Percentiles rank a stretch among this genome's conserved stretches.
Evolutionary conservation across 2,113 vertebrate genomes (phyloP).

Genomic region (Pyxicephalus adspersus): DNA sequence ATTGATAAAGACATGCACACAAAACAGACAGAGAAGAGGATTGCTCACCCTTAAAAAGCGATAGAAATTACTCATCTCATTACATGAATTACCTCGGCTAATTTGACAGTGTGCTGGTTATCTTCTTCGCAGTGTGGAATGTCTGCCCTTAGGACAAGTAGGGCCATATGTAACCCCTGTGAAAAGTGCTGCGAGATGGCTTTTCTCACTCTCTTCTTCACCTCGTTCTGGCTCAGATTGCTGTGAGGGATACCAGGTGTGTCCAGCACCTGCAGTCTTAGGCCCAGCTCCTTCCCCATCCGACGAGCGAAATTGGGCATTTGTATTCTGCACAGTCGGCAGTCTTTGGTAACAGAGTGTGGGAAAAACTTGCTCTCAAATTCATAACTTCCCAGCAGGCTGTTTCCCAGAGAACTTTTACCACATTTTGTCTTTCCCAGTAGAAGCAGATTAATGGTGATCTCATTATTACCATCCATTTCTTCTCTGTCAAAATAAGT

Average conservation of each 20-base stretch:
- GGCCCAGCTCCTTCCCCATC: conserved; percentile 66
- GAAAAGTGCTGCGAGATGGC: conserved; percentile 67
- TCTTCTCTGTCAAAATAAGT: conserved; percentile 23
- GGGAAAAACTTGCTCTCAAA: conserved; percentile 70
- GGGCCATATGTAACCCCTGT: conserved; percentile 75
- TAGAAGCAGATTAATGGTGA: conserved; percentile 76
- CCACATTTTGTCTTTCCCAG: conserved; percentile 79
- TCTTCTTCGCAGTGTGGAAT: conserved; percentile 62
- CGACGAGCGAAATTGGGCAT: conserved; percentile 65
- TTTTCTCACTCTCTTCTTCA: conserved; percentile 59
- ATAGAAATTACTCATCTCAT: conserved; percentile 48
- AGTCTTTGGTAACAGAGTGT: conserved; percentile 66
- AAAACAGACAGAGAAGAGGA: conserved; percentile 30
- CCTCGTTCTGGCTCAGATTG: conserved; percentile 62
- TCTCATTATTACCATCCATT: conserved; percentile 57
- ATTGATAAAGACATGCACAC: conserved; percentile 44
- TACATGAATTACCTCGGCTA: conserved; percentile 69
- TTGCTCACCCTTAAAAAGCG: conserved; percentile 18
- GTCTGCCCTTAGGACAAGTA: conserved; percentile 77
- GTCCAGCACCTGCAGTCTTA: conserved; percentile 76
- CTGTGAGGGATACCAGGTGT: conserved; percentile 75
- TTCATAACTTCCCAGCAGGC: conserved; percentile 78
- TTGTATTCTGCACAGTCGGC: conserved; percentile 58
- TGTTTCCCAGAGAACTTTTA: conserved; percentile 82
- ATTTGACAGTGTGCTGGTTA: conserved; percentile 54